Evolutionary conservation across 2,113 vertebrate genomes (phyloP).

Genomic region (Eidolon helvum): DNA sequence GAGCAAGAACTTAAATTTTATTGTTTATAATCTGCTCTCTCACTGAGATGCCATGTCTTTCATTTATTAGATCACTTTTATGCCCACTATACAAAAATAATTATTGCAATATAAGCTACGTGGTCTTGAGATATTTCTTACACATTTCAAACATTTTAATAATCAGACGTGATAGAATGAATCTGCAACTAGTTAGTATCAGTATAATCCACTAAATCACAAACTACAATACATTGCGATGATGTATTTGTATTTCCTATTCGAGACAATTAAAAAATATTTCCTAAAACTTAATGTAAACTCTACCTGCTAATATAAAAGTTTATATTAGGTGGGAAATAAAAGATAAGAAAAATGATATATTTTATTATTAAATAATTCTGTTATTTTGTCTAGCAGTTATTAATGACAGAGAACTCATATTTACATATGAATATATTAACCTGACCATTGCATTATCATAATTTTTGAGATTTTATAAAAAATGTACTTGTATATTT

Average conservation of each 20-base stretch:
- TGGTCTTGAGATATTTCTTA: not conserved
- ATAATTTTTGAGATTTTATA: not conserved
- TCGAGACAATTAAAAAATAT: not conserved
- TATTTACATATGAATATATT: not conserved
- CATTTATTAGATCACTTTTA: not conserved
- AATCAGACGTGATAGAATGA: not conserved
- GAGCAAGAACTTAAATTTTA: not conserved
- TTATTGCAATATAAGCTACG: not conserved
- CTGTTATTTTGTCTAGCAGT: not conserved
- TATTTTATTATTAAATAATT: not conserved
- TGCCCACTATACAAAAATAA: accelerated
- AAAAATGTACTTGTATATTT: not conserved
- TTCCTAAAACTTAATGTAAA: not conserved
- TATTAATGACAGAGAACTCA: not conserved
- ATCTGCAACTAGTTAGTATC: not conserved
- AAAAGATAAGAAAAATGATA: not conserved
- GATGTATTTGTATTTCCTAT: not conserved
- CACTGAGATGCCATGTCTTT: not conserved
- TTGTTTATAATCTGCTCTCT: not conserved
- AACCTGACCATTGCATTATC: not conserved
- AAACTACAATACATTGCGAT: not conserved
- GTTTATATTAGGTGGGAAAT: not conserved
- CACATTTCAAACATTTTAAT: not conserved
- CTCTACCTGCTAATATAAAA: not conserved
- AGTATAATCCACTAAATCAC: not conserved